Evolutionary conservation across 2,888 invertebrate genomes (phyloP), one percentile per base, ranked within the genome.

Genomic region (Vannuccia rotundouncinata): DNA sequence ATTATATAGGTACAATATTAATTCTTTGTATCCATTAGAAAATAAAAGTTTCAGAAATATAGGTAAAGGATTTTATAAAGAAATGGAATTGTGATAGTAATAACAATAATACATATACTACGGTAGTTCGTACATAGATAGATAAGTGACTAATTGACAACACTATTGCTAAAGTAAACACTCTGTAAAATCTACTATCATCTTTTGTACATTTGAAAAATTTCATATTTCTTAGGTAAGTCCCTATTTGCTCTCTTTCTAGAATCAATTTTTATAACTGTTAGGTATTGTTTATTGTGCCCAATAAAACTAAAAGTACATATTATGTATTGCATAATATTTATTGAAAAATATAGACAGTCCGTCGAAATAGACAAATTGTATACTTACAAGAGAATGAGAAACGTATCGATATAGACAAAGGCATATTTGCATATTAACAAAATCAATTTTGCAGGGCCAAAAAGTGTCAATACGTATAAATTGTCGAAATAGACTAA

Each of bases 121-220:
- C 45, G 17, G 45, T 45, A 45, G 45, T 45, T 45, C 17, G 5
- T 66, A 66, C 66, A 66, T 66, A 66, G 66, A 27, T 5, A 66
- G 66, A 66, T 66, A 66, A 66, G 66, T 66, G 66, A 66, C 66
- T 66, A 66, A 5, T 66, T 66, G 66, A 66, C 66, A 66, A 66
- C 66, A 66, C 66, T 66, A 66, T 66, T 66, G 66, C 66, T 66
- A 66, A 66, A 66, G 66, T 66, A 66, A 66, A n/a, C n/a, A n/a
- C n/a, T n/a, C n/a, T n/a, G n/a, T n/a, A n/a, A n/a, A n/a, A n/a
- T n/a, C n/a, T n/a, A n/a, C n/a, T n/a, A n/a, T n/a, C n/a, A n/a
- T n/a, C n/a, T n/a, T n/a, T n/a, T n/a, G n/a, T n/a, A n/a, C n/a
- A n/a, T n/a, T n/a, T n/a, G n/a, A n/a, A n/a, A n/a, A n/a, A n/a